These are phyloP conservation scores for Trichoplax adhaerens DNA, from an alignment of 37 sponge, comb jelly and placozoan species.

Conservation along the genomic window DNA sequence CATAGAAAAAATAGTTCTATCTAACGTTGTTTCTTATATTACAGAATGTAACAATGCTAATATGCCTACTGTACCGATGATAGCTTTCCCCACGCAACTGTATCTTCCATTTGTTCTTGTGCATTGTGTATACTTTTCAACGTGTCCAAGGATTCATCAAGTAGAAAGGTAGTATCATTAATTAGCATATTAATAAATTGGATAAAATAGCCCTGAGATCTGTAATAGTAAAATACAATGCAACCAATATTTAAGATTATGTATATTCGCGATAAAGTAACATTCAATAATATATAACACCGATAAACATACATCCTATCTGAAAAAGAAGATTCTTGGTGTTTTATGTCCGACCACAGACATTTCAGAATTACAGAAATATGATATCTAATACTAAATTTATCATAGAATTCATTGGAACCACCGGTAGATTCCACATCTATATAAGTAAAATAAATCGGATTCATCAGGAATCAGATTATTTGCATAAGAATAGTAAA, in stretches of 20 bases:
- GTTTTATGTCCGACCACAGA: conserved; percentile 53
- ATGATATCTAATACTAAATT: conserved; percentile 90
- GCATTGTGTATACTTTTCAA: conserved; percentile 83
- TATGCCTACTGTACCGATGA: conserved; percentile 27
- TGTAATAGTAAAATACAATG: too few relatives aligned
- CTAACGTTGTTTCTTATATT: too few relatives aligned
- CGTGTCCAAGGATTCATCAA: conserved; percentile 81
- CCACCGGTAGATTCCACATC: conserved; percentile 86
- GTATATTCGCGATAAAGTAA: too few relatives aligned
- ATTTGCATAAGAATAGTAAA: not conserved
- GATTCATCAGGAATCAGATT: conserved; percentile 2
- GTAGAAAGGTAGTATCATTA: conserved; percentile 88
- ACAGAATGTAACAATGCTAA: not conserved
- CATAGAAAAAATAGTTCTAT: not conserved
- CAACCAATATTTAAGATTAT: too few relatives aligned
- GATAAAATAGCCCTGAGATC: conserved; percentile 14
- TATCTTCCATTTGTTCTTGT: conserved; percentile 64
- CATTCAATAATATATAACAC: too few relatives aligned
- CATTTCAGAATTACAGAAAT: conserved; percentile 51
- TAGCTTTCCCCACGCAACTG: conserved; percentile 39
- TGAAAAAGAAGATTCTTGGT: conserved; percentile 16
- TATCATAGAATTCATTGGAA: conserved; percentile 94
- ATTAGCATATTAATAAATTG: conserved; percentile 87
- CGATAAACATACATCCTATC: conserved; percentile 6
- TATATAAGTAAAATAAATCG: conserved; percentile 11